phyloP scores from a whole-genome alignment of 1,140 invertebrate genomes.

The Macrobrachium nipponense region DNA sequence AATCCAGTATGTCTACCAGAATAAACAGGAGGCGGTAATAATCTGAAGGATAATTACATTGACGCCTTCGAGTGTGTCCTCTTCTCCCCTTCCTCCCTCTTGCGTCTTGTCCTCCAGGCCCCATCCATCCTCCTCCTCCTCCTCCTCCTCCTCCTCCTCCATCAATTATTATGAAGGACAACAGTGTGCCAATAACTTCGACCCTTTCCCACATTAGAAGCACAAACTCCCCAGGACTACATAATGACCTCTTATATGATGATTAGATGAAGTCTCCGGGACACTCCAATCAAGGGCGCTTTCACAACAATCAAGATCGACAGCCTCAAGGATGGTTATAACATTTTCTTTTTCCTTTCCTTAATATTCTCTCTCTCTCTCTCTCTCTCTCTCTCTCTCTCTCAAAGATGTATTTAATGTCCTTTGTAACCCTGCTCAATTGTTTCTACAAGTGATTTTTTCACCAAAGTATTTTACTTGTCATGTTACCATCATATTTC shows the following conservation, averaged over 20 bases:
- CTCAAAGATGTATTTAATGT: not conserved
- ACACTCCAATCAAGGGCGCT: no score
- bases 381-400: conserved; percentile 26
- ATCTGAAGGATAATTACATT: no score
- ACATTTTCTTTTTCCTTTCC: not conserved
- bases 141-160: not conserved
- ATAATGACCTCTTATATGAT: no score
- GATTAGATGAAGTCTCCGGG: no score
- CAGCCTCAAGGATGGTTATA: not conserved
- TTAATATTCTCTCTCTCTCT: conserved; percentile 15
- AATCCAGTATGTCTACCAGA: no score
- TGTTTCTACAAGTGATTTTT: no score
- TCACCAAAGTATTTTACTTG: no score
- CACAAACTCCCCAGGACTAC: no score
- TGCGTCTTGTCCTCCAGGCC: not conserved
- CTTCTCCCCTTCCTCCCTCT: not conserved
- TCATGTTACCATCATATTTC: no score
- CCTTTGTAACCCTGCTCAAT: not conserved
- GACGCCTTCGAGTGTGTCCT: not conserved
- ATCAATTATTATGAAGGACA: not conserved
- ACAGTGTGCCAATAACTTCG: not conserved
- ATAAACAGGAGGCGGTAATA: no score
- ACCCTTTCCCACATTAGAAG: not conserved
- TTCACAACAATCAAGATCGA: not conserved
- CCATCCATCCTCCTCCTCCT: not conserved